phyloP scores from a whole-genome alignment of 2,797 vertebrate genomes.

The Melanotaenia trifasciata region DNA sequence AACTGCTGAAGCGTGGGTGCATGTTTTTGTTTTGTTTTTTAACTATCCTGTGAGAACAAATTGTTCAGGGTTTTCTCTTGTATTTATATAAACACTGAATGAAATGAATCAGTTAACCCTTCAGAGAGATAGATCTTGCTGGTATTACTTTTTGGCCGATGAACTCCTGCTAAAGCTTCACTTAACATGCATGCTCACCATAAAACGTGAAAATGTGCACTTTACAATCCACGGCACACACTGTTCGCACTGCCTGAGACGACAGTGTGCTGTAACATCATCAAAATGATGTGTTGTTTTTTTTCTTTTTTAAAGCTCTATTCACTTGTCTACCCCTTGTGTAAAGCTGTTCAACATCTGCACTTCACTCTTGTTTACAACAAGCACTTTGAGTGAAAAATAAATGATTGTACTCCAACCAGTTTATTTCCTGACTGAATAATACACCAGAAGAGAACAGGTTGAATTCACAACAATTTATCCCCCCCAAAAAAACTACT shows the following conservation, averaged over 20 bases:
- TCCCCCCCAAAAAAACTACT: slow-evolving; percentile 5
- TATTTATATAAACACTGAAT: slow-evolving; percentile 56
- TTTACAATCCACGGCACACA: slow-evolving; percentile 63
- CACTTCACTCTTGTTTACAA: slow-evolving; percentile 65
- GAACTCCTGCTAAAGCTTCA: slow-evolving; percentile 27
- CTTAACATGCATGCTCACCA: slow-evolving; percentile 53
- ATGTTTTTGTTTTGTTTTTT: slow-evolving; percentile 56
- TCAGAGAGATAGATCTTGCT: slow-evolving; percentile 54
- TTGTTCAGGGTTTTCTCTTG: slow-evolving; percentile 50
- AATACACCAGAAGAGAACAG: slow-evolving; percentile 1
- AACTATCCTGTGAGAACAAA: slow-evolving; percentile 44
- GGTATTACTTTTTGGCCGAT: slow-evolving; percentile 32
- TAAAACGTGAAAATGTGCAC: slow-evolving; percentile 52
- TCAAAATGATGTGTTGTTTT: slow-evolving; percentile 27
- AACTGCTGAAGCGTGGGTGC: slow-evolving; percentile 53
- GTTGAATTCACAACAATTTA: slow-evolving; percentile 27
- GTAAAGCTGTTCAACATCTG: slow-evolving; percentile 44
- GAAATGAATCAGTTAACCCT: slow-evolving; percentile 39
- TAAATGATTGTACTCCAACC: slow-evolving; percentile 55
- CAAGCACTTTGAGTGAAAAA: slow-evolving; percentile 57
- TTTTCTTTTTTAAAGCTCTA: neutral
- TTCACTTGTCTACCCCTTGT: slow-evolving; percentile 30
- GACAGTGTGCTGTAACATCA: slow-evolving; percentile 55
- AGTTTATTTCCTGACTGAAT: slow-evolving; percentile 36
- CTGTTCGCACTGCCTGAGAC: slow-evolving; percentile 67